A percentile compares a stretch with the other conserved stretches of the same genome.
phyloP scores from a whole-genome alignment of 2,113 vertebrate genomes.

The Carollia perspicillata region DNA sequence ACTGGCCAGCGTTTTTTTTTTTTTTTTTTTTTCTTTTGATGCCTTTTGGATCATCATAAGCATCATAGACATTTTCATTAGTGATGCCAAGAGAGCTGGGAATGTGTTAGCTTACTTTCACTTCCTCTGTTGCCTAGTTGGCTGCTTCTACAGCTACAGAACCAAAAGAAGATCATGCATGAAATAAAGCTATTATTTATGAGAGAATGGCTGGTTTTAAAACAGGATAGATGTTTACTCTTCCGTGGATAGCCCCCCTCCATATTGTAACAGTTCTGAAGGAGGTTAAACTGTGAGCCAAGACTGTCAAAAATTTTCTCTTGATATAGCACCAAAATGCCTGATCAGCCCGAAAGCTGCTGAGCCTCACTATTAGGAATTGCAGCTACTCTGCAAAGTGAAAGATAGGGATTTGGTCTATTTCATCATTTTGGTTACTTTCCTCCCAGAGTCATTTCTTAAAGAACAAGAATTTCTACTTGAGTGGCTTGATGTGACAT shows the following conservation, averaged over 20 bases:
- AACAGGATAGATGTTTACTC: constrained; percentile 75
- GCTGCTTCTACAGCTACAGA: constrained; percentile 70
- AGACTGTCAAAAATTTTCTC: constrained; percentile 75
- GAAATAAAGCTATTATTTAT: constrained; percentile 78
- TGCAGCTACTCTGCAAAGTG: constrained; percentile 39
- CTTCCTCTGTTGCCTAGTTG: constrained; percentile 71
- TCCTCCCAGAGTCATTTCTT: neutral
- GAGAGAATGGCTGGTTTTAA: constrained; percentile 71
- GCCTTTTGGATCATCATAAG: constrained; percentile 63
- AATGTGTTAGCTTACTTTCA: constrained; percentile 70
- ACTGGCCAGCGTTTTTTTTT: neutral
- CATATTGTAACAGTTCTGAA: constrained; percentile 75
- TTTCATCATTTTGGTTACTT: constrained; percentile 20
- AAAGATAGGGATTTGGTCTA: constrained; percentile 51
- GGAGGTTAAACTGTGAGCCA: constrained; percentile 75
- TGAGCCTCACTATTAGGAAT: constrained; percentile 64
- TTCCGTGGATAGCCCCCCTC: constrained; percentile 60
- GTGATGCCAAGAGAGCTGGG: constrained; percentile 62
- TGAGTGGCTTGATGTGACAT: constrained; percentile 62
- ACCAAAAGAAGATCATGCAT: constrained; percentile 74
- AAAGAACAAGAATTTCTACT: constrained; percentile 61
- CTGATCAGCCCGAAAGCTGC: constrained; percentile 76
- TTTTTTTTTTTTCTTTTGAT: constrained; percentile 26
- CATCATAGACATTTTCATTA: constrained; percentile 68
- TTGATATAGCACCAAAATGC: constrained; percentile 75